Evolutionary conservation across 2,113 vertebrate species (phyloP).

Genomic region (Hemiscyllium ocellatum): DNA sequence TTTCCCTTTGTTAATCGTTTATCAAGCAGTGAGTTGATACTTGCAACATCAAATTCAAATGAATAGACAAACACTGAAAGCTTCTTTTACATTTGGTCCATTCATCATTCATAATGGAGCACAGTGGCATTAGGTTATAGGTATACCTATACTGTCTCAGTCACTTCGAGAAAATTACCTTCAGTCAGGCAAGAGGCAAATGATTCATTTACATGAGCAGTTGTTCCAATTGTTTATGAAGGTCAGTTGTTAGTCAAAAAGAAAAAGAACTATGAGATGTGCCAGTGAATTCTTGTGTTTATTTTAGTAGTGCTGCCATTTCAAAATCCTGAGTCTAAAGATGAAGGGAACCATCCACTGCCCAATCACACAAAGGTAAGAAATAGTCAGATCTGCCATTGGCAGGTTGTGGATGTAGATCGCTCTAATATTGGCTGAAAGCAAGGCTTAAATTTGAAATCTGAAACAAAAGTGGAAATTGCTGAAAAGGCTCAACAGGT

Average conservation of each 20-base stretch:
- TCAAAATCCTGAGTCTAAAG: neutral
- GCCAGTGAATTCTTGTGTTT: neutral
- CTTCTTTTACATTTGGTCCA: neutral
- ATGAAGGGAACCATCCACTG: neutral
- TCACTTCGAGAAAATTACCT: neutral
- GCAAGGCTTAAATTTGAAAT: neutral
- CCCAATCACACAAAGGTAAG: neutral
- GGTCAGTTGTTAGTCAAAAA: neutral
- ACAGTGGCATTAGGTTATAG: neutral
- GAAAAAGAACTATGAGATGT: neutral
- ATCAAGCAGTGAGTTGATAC: neutral
- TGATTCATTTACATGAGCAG: neutral
- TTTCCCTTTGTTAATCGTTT: neutral
- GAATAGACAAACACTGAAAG: neutral
- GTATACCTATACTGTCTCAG: neutral
- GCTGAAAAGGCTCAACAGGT: no score
- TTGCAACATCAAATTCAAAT: neutral
- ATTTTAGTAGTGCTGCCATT: neutral
- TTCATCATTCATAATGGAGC: neutral
- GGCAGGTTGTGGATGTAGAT: no score
- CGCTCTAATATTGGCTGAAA: neutral
- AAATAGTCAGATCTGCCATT: neutral
- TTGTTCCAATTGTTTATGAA: neutral
- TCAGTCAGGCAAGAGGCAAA: neutral
- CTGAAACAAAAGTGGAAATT: no score